Evolutionary conservation across 2,797 vertebrate species (phyloP), one percentile per base, ranked within the genome.

Genomic region (Amniataba percoides): DNA sequence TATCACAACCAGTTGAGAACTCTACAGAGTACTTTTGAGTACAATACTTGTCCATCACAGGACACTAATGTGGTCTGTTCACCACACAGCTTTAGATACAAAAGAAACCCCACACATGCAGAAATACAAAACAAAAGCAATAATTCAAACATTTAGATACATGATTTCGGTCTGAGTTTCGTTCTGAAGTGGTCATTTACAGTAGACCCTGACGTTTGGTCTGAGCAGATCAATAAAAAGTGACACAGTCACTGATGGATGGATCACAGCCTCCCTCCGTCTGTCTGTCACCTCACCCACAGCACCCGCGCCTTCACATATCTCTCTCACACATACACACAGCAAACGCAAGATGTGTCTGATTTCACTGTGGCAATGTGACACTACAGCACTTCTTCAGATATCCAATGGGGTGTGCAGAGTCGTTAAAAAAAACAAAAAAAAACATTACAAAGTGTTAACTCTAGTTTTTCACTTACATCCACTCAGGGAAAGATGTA

Each of bases 321-420:
- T 66, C 84, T 66, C 69, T 43, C 74, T 45, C 74, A 48, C 82
- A 81, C 60, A 80, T 23, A 45, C 67, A 74, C 69, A 78, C 71
- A 45, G 61, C 40, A 42, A 71, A 74, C 1, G 4, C 43, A 49
- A 40, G 27, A 85, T 21, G 75, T 71, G 78, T 85, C 80, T 58
- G 59, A 68, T 73, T 82, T 76, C 78, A 82, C 68, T 53, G 63
- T 40, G 31, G 68, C 58, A 74, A 83, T 45, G 39, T 79, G 78
- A 87, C 76, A 78, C 74, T 43, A 42, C 68, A 59, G 53, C 76
- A 78, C 67, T 76, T 74, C 78, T 70, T 71, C 62, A 78, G 80
- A 75, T 64, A 83, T 60, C 60, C 49, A 71, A 64, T 57, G 58
- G 16, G 58, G 60, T 78, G 77, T 53, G 34, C 45, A 69, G 21